A percentile compares a stretch with the other conserved stretches of the same genome.
Conservation (phyloP, 2,888 invertebrate species). For the Dicranocentrus wangi region DNA sequence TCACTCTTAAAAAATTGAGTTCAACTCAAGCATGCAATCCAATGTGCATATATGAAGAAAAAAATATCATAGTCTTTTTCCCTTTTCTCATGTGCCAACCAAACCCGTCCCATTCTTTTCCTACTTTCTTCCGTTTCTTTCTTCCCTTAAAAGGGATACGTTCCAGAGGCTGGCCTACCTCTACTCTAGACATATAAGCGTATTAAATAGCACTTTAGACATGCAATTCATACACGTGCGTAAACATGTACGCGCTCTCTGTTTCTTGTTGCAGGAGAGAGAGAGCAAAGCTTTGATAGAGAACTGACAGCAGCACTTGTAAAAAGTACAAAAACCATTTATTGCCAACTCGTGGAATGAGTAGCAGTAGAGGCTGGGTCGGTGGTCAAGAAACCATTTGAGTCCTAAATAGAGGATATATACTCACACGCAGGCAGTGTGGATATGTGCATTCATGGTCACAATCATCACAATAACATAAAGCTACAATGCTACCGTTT, state of each 20-base stretch:
- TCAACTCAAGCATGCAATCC: conserved; percentile 55
- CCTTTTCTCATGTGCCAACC: conserved; percentile 5
- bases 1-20: conserved; percentile 61
- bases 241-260: background rate
- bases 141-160: background rate
- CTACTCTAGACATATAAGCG: background rate
- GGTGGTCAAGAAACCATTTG: conserved; percentile 12
- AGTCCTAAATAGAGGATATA: background rate
- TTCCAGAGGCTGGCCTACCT: background rate
- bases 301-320: conserved; percentile 13
- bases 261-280: conserved; percentile 11
- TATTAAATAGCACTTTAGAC: no score
- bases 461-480: conserved; percentile 1
- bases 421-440: background rate
- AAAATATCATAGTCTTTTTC: background rate
- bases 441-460: background rate
- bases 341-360: conserved; percentile 13
- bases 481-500: background rate
- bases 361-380: background rate
- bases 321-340: background rate
- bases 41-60: conserved; percentile 20
- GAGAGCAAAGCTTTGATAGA: conserved; percentile 2
- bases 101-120: conserved; percentile 18
- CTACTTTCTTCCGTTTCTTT: conserved; percentile 7
- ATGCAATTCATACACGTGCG: background rate